Conservation (phyloP, 2,888 invertebrate species). For the Seira musarum region DNA sequence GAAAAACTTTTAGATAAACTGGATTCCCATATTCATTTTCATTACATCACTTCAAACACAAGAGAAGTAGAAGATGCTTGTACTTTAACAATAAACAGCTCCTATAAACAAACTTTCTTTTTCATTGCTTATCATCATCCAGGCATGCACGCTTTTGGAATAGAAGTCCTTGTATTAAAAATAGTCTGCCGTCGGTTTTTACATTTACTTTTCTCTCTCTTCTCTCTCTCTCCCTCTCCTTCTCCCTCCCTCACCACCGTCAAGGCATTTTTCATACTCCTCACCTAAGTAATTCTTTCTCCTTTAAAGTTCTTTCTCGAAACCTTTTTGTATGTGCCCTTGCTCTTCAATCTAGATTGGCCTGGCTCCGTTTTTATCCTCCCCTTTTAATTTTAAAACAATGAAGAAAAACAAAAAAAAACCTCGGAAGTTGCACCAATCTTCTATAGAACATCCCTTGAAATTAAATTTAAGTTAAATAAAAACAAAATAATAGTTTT, state of each 20-base stretch:
- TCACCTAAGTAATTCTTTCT: neutral
- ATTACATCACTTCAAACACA: neutral
- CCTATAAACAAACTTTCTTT: slow-evolving; percentile 1
- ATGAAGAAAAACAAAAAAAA: slow-evolving; percentile 4
- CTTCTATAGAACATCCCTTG: too few relatives aligned
- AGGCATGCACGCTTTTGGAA: neutral
- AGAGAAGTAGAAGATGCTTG: neutral
- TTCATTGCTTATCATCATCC: neutral
- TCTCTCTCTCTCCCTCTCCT: neutral
- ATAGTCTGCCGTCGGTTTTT: neutral
- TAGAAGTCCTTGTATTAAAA: slow-evolving; percentile 3
- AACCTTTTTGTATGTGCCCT: neutral
- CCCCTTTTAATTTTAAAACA: slow-evolving; percentile 19
- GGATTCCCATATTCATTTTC: neutral
- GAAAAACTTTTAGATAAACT: neutral
- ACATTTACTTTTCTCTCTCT: slow-evolving; percentile 9
- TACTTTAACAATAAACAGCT: neutral
- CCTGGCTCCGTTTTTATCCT: slow-evolving; percentile 24
- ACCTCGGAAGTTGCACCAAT: too few relatives aligned
- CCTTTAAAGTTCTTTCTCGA: too few relatives aligned
- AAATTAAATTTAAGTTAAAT: too few relatives aligned
- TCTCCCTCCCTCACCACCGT: slow-evolving; percentile 14
- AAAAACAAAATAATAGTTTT: too few relatives aligned
- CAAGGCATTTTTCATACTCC: slow-evolving; percentile 18
- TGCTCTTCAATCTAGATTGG: neutral